These are phyloP conservation scores for Pelagia noctiluca DNA, from an alignment of 30 jellyfish, hydroid and myxozoan genomes.

Conservation along the genomic window DNA sequence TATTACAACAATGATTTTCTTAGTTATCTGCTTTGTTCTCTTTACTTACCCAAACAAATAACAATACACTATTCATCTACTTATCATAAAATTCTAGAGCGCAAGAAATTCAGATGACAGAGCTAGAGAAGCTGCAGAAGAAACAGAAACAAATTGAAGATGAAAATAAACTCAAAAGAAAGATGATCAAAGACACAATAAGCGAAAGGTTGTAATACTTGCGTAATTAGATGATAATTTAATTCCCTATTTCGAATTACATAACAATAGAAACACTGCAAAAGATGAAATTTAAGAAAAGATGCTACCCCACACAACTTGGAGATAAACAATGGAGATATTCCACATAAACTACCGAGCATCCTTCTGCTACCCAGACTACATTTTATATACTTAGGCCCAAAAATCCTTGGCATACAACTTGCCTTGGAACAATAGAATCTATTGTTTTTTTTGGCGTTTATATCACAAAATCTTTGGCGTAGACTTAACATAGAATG, in stretches of 20 bases:
- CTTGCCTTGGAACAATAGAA: too few relatives aligned
- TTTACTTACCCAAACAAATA: too few relatives aligned
- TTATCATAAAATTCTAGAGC: slow-evolving; percentile 32
- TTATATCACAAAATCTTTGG: neutral
- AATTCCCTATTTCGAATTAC: neutral
- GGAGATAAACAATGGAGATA: neutral
- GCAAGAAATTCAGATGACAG: slow-evolving; percentile 70
- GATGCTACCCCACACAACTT: neutral
- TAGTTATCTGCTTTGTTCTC: neutral
- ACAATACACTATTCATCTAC: too few relatives aligned
- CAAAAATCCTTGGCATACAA: too few relatives aligned
- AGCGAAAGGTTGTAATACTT: slow-evolving; percentile 86
- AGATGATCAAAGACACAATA: slow-evolving; percentile 77
- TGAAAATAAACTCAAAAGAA: slow-evolving; percentile 80
- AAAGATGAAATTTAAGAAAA: neutral
- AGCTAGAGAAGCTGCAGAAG: slow-evolving; percentile 77
- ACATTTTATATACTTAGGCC: too few relatives aligned
- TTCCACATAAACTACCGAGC: neutral
- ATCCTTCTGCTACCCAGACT: too few relatives aligned
- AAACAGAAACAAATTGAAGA: slow-evolving; percentile 93
- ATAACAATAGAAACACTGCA: neutral
- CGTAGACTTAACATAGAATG: neutral
- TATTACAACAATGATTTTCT: neutral
- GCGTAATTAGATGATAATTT: neutral
- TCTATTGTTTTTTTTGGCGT: too few relatives aligned